A percentile compares a stretch with the other conserved stretches of the same genome.
phyloP scores from a whole-genome alignment of 2,888 invertebrate genomes.

The Phytoseiulus persimilis region DNA sequence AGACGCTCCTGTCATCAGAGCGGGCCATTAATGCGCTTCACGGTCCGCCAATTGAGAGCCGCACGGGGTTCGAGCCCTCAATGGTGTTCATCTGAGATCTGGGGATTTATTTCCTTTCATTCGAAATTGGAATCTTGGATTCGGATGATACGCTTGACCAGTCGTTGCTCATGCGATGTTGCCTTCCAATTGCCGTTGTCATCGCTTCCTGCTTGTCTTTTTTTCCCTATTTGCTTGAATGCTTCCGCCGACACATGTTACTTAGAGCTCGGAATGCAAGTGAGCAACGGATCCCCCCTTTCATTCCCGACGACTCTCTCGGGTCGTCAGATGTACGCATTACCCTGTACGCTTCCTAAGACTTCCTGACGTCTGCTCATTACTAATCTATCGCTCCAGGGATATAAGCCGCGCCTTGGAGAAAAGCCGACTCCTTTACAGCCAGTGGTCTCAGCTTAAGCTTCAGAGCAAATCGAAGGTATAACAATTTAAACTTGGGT shows the following conservation, averaged over 20 bases:
- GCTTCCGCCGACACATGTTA: no score
- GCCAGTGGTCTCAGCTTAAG: constrained; percentile 37
- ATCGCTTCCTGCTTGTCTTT: no score
- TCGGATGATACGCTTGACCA: no score
- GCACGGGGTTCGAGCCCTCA: neutral
- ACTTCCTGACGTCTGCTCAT: neutral
- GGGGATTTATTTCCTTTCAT: neutral
- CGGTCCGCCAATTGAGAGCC: neutral
- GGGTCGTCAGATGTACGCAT: neutral
- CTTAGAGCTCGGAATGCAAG: no score
- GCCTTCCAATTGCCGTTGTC: no score
- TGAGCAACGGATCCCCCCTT: no score
- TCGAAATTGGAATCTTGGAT: no score
- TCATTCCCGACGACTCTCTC: no score
- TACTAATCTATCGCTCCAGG: constrained; percentile 27
- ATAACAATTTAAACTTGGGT: neutral
- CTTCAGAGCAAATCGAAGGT: constrained; percentile 37
- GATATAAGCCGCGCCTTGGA: constrained; percentile 32
- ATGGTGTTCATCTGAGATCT: neutral
- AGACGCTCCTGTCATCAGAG: neutral
- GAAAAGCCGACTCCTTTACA: constrained; percentile 32
- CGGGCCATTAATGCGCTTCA: neutral
- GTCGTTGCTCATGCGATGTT: no score
- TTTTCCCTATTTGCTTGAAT: no score
- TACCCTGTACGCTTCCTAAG: neutral